Conservation (phyloP, 2,113 vertebrate species). For the Onychorhynchus coronatus region DNA sequence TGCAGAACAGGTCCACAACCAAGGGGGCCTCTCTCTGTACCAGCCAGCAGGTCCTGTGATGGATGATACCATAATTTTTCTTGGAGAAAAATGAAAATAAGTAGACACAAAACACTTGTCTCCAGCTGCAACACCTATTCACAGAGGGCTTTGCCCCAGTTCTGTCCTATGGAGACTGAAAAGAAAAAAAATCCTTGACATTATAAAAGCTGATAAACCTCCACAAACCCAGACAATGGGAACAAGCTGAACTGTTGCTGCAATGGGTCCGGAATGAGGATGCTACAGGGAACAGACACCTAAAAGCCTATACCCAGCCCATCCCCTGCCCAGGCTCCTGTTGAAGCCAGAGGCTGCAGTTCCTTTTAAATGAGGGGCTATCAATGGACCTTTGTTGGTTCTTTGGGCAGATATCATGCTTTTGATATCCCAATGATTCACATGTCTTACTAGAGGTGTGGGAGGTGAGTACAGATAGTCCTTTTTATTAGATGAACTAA, state of each 20-base stretch:
- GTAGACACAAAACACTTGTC: background rate
- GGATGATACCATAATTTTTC: background rate
- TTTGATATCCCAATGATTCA: background rate
- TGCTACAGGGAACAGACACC: background rate
- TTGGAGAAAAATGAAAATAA: background rate
- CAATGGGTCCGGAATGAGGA: background rate
- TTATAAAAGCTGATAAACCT: background rate
- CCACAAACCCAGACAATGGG: fast-evolving
- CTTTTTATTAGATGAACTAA: background rate
- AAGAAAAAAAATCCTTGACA: background rate
- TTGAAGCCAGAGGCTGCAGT: background rate
- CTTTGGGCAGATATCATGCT: background rate
- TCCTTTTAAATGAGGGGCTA: background rate
- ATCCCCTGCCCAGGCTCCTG: background rate
- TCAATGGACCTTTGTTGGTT: background rate
- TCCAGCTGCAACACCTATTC: background rate
- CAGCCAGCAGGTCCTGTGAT: background rate
- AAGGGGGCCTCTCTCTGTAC: background rate
- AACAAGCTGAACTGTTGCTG: background rate
- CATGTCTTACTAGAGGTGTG: background rate
- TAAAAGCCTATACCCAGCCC: background rate
- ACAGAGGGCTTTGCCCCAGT: background rate
- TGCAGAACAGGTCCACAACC: background rate
- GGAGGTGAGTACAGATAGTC: background rate
- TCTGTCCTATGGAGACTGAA: background rate